Base-by-base conservation (phyloP, 2,888 invertebrate genomes). In the Lamproptera curius region DNA sequence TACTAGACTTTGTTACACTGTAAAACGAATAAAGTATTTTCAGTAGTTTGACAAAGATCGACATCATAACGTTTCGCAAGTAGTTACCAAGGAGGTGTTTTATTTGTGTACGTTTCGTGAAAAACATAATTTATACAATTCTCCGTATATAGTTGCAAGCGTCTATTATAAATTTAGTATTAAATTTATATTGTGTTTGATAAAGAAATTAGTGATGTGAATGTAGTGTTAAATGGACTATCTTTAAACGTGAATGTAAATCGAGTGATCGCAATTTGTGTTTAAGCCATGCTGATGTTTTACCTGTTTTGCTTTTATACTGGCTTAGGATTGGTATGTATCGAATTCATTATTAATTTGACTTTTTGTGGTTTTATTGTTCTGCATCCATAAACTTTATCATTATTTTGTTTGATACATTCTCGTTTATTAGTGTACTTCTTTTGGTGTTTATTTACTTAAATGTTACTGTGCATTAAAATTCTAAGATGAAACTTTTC, bases 21-120 rank as follows among this genome's bases (percentile, higher is more conserved):
- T 20, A 20, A 5, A 5, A 20, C 20, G n/a, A 20, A 20, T 20
- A 20, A 15, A 34, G 35, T 37, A 60, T 53, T 62, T 54, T 59
- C 62, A 64, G 65, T 69, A 63, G 67, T 70, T 79, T 76, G 73
- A 78, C 73, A 72, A 77, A 73, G 68, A 67, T 80, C 82, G 82
- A 49, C 48, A 47, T 77, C 80, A 76, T 76, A 73, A 73, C 75
- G 65, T 83, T 82, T 84, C 80, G 78, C 80, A 82, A 84, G 77
- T 77, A 71, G 67, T 73, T 69, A 72, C 68, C 63, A 66, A 67
- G 57, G 68, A 73, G 75, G 75, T 79, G 76, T 73, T 76, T 72
- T 79, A 79, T 79, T 81, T 83, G 81, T 84, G 81, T 83, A 77
- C 70, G 63, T 69, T 64, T 67, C 67, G 73, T 76, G 71, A 66